Base-by-base conservation (phyloP, 1,140 invertebrate genomes). In the Listronotus bonariensis region DNA sequence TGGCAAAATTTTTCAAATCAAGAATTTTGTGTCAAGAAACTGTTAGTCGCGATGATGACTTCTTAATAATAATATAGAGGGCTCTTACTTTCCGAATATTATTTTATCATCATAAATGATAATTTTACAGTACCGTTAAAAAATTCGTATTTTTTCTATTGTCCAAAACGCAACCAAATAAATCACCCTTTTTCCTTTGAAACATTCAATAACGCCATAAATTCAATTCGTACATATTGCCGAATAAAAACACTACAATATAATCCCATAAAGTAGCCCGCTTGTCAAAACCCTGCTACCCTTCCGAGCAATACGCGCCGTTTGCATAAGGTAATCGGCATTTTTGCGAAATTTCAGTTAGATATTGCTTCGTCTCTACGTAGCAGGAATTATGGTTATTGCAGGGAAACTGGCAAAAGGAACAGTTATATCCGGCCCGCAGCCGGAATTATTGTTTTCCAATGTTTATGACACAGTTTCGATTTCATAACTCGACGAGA, bases 401-500 rank as follows among this genome's bases (percentile, higher is more conserved):
- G 72, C 74, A 71, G 74, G 14, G 57, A 56, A 69, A 68, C 69
- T 63, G 72, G 68, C 48, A 65, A 59, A 64, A 65, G 63, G 63
- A 65, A 65, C 63, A 65, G 63, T 65, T 58, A 65, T 65, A 49
- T 65, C 48, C 55, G 61, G 48, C 52, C 51, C 31, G 52, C 51
- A 54, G 51, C 38, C 71, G 70, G 73, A 80, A 78, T 80, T 80
- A 80, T 80, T 80, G 79, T 80, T 80, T 80, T 76, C 72, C 79
- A 75, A 80, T 80, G 78, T 80, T 80, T 80, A 80, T 78, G 78
- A 73, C 72, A 71, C 75, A 74, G 78, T 78, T 80, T 79, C 79
- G 76, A 80, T 80, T 80, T 80, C 79, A 80, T 80, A 80, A 80
- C 77, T 78, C 72, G 74, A 67, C 69, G 54, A 67, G 67, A 69